phyloP scores from a whole-genome alignment of 2,888 invertebrate species.

The Hipparchia semele region DNA sequence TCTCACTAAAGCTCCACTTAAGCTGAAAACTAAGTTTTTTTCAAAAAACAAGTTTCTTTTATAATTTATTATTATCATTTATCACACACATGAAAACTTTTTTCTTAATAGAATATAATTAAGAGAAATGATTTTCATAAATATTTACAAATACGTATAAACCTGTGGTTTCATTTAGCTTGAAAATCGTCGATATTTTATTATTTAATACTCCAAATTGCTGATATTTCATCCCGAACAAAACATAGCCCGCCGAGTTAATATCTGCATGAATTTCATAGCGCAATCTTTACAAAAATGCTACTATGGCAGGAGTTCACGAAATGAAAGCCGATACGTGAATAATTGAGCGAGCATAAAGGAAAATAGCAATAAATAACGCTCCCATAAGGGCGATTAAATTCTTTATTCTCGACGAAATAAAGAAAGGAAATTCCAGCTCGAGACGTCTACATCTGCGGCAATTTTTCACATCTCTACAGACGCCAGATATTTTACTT shows the following conservation, averaged over 20 bases:
- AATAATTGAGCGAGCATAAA: constrained; percentile 44
- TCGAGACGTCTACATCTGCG: constrained; percentile 65
- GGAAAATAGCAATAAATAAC: constrained; percentile 60
- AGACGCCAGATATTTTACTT: constrained; percentile 44
- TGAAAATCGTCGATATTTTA: constrained; percentile 1
- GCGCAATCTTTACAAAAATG: constrained; percentile 18
- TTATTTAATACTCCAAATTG: constrained; percentile 11
- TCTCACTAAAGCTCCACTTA: too few species aligned
- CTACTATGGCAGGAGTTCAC: constrained; percentile 14
- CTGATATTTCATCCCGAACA: not conserved
- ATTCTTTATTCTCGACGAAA: constrained; percentile 60
- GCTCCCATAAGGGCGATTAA: constrained; percentile 62
- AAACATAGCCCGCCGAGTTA: constrained; percentile 17
- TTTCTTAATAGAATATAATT: too few species aligned
- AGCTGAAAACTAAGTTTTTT: too few species aligned
- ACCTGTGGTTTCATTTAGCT: not conserved
- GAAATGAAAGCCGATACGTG: constrained; percentile 26
- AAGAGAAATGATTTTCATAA: too few species aligned
- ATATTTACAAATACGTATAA: not conserved
- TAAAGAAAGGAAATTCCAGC: constrained; percentile 56
- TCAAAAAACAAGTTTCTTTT: too few species aligned
- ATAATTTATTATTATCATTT: too few species aligned
- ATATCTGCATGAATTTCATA: constrained; percentile 21
- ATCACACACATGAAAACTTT: too few species aligned
- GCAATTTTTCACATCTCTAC: constrained; percentile 68